Evolutionary conservation across 2,797 vertebrate species (phyloP), one percentile per base, ranked within the genome.

Genomic region (Clarias platycephalus): DNA sequence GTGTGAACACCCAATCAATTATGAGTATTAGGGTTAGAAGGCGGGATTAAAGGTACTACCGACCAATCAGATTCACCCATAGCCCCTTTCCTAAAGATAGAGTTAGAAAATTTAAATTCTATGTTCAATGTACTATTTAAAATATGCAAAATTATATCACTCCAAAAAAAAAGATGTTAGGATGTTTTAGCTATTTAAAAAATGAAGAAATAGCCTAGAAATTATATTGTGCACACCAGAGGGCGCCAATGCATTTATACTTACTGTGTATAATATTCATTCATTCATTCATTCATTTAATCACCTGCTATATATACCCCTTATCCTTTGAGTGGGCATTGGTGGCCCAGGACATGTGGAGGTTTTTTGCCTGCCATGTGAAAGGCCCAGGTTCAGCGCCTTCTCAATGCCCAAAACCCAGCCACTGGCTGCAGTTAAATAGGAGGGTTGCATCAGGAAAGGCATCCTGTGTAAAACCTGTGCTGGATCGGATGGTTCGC

Each of bases 1-100:
- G 16, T 10, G 26, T 6, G 12, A 80, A 67, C 28, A 55, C 6
- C 62, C 78, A 80, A 80, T 80, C 78, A 80, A 31, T 67, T 67
- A 2, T 3, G 9, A 55, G 40, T 28, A 80, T 55, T 20, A 10
- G n/a, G 28, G 37, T 12, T 31, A 63, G 18, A 5, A 22, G 78
- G 63, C 78, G 44, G 78, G 63, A 2, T 31, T 67, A 67, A 16
- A 67, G 22, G 3, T 2, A 67, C 13, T 4, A 31, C 5, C 8
- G 62, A 49, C 62, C 78, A 80, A 80, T 80, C 78, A 31, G 16
- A 8, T 26, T 79, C 37, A 64, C n/a, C 5, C 6, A 0, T 37
- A 5, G 22, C 3, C 22, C 60, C 20, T 3, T 28, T 53, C 13
- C 24, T n/a, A 2, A 67, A 67, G 31, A 37, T 20, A 34, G 8